Evolutionary conservation across 2,888 invertebrate genomes (phyloP), one percentile per base, ranked within the genome.

Genomic region (Cerastoderma edule): DNA sequence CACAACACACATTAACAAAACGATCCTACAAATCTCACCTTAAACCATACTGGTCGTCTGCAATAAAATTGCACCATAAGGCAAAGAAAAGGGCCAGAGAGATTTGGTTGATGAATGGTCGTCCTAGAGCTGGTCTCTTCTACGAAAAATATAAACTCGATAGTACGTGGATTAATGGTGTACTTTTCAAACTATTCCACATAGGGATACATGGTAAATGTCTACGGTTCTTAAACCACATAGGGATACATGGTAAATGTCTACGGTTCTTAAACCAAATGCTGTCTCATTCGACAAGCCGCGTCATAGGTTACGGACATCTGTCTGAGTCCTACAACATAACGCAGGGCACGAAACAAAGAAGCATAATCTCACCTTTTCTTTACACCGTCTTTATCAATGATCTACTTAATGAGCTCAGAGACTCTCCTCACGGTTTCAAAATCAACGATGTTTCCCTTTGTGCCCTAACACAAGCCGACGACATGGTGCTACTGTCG

Each of bases 401-500:
- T 33, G 63, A 63, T 8, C 50, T 30, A 6, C 28, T 60, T 32
- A 46, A 46, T 5, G 63, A 44, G 48, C 50, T 69, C n/a, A 8
- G 19, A 24, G 19, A 46, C 8, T n/a, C 57, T 8, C 24, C n/a
- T 2, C n/a, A 35, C 6, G 67, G 67, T 16, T 30, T 67, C 2
- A 10, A n/a, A 3, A 33, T 67, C 13, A 33, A 35, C 27, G 28
- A 3, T 2, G 27, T 33, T 1, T 28, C 30, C 30, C 28, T 39
- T 8, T 24, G 57, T 46, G 67, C 67, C 6, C 67, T 33, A 24
- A 67, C 67, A 1, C 57, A 68, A 44, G 68, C 56, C 16, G 68
- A 68, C 33, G 68, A 68, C 32, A 30, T 68, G 3, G 56, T 68
- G 4, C 57, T 68, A 10, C 3, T 68, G 24, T 56, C 68, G 6